Base-by-base conservation (phyloP, 2,113 vertebrate genomes). In the Machaerirhynchus nigripectus region DNA sequence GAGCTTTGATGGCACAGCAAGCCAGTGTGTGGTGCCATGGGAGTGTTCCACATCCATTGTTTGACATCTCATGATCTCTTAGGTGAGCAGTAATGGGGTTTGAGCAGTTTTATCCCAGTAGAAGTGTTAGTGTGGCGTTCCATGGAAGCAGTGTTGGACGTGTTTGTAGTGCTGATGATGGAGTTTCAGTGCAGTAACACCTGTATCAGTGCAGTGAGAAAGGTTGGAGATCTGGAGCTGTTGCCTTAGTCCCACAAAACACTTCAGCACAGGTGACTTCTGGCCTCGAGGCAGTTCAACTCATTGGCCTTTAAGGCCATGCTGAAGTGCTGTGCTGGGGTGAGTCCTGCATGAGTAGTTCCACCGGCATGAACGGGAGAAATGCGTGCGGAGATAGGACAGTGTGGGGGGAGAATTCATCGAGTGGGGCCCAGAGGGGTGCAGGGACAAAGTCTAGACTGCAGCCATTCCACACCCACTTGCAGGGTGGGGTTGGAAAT, bases 111-210 rank as follows among this genome's bases (percentile, higher is more conserved):
- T 65, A 75, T 84, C 30, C 33, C 4, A 3, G 44, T 9, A 5
- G 1, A 37, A 24, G 44, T 1, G 42, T 35, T 28, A 22, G 9
- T 3, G 40, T 13, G 77, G 21, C 0, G 0, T 71, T 47, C 35
- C 12, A 1, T 0, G 7, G 68, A 10, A n/a, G 50, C 21, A 1
- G 15, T 33, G 33, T 44, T 1, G 1, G 47, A 15, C 2, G 22
- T 46, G 23, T 55, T n/a, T 7, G 27, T 14, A 15, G 14, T 3
- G 40, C 68, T 35, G 68, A 4, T 11, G 40, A 1, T 12, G 40
- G 68, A 31, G 11, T 47, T 39, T 16, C 6, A 10, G 40, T 3
- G 53, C 39, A 12, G 11, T 7, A 6, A 15, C 52, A 4, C 10
- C 28, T 10, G 13, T 19, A 2, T 23, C 2, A 2, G 35, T 26